phyloP scores from a whole-genome alignment of 2,888 invertebrate genomes.

The Carabus problematicus region DNA sequence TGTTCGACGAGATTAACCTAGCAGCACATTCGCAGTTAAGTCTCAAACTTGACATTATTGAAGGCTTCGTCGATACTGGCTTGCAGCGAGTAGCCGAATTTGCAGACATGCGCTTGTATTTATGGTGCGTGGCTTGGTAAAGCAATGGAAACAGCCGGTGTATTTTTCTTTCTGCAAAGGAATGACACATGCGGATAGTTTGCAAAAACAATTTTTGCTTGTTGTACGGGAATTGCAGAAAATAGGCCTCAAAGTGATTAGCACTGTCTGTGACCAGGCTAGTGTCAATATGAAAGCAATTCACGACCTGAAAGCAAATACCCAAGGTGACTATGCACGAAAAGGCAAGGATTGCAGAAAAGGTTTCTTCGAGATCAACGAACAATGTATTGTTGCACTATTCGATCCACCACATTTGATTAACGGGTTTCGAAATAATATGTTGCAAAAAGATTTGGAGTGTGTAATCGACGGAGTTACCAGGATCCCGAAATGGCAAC shows the following conservation, averaged over 20 bases:
- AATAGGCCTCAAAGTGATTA: slow-evolving; percentile 1
- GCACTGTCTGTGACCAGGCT: slow-evolving; percentile 19
- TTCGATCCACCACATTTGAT: slow-evolving; percentile 27
- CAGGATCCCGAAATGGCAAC: not conserved
- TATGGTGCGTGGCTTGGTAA: slow-evolving; percentile 50
- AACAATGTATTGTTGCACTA: not conserved
- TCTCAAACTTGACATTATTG: slow-evolving; percentile 11
- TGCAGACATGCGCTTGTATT: slow-evolving; percentile 28
- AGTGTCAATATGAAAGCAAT: slow-evolving; percentile 5
- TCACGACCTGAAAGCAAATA: not conserved
- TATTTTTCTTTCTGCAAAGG: slow-evolving; percentile 21
- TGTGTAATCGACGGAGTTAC: too few species aligned
- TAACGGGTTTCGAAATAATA: slow-evolving; percentile 17
- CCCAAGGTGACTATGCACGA: not conserved
- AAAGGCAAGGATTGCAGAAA: not conserved
- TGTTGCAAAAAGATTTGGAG: too few species aligned
- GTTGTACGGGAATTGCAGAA: slow-evolving; percentile 11
- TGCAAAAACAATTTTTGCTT: not conserved
- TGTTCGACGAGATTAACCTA: slow-evolving; percentile 10
- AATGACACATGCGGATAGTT: not conserved
- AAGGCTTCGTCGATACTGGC: slow-evolving; percentile 21
- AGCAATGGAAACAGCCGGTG: slow-evolving; percentile 26
- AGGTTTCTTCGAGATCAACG: slow-evolving; percentile 6
- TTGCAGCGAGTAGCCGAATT: not conserved
- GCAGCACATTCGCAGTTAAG: slow-evolving; percentile 49